Evolutionary conservation across 2,888 invertebrate species (phyloP).

Genomic region (Hesperia comma): DNA sequence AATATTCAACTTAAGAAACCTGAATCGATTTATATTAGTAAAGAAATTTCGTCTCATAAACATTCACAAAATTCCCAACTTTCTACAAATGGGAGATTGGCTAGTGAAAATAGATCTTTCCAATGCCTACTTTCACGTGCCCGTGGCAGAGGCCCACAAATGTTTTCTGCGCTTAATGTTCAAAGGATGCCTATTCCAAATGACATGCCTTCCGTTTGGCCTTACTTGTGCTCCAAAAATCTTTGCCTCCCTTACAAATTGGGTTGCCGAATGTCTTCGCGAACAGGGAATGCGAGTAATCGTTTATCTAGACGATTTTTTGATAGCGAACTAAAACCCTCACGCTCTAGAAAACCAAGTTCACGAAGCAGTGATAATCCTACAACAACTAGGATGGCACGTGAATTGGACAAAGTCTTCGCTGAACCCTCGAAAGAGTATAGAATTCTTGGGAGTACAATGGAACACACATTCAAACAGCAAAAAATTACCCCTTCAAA

Average conservation of each 20-base stretch:
- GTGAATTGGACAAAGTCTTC: neutral
- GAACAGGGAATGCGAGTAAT: no score
- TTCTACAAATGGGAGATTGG: constrained; percentile 3
- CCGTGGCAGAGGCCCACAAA: neutral
- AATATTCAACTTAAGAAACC: constrained; percentile 8
- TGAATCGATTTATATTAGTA: neutral
- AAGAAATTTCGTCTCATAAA: neutral
- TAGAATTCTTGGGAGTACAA: neutral
- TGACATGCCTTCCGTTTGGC: neutral
- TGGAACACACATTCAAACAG: neutral
- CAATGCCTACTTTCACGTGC: constrained; percentile 3
- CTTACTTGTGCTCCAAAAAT: neutral
- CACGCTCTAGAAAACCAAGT: neutral
- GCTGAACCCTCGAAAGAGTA: neutral
- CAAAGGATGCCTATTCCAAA: neutral
- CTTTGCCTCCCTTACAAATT: neutral
- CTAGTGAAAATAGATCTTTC: constrained; percentile 1
- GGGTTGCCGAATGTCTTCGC: neutral
- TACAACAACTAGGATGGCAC: neutral
- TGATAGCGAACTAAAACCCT: neutral
- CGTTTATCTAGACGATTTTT: neutral
- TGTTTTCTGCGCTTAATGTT: neutral
- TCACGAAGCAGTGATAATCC: neutral
- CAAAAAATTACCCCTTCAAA: neutral
- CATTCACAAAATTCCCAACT: neutral